Conservation (phyloP, 2,888 invertebrate species). For the Phrixothrix hirtus region DNA sequence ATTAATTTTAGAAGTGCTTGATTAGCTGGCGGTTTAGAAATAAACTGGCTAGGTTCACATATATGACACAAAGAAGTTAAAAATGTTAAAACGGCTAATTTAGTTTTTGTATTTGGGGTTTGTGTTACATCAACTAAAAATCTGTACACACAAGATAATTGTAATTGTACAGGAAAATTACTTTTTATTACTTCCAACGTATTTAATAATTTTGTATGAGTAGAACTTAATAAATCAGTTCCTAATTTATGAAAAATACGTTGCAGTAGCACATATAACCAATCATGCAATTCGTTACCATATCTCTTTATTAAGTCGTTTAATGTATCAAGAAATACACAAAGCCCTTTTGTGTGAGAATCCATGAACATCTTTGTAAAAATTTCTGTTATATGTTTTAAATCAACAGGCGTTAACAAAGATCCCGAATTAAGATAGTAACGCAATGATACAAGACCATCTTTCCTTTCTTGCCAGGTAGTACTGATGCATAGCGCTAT, state of each 20-base stretch:
- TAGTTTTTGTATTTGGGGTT: constrained; percentile 84
- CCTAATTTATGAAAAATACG: constrained; percentile 80
- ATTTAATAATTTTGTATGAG: constrained; percentile 87
- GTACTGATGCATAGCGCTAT: constrained; percentile 85
- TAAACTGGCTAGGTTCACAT: constrained; percentile 59
- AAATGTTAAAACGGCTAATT: constrained; percentile 75
- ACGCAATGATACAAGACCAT: constrained; percentile 79
- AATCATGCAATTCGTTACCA: constrained; percentile 85
- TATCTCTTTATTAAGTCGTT: constrained; percentile 87
- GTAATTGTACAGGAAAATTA: constrained; percentile 68
- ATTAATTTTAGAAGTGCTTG: constrained; percentile 75
- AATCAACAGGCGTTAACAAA: constrained; percentile 68
- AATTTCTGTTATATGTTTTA: constrained; percentile 86
- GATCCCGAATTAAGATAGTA: constrained; percentile 73
- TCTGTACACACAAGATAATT: constrained; percentile 70
- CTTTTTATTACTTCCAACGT: constrained; percentile 77
- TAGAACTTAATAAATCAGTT: constrained; percentile 87
- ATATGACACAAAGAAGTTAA: constrained; percentile 66
- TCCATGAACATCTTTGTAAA: constrained; percentile 98
- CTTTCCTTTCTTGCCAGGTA: constrained; percentile 94
- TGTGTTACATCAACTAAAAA: constrained; percentile 92
- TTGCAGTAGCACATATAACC: constrained; percentile 86
- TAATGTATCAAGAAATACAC: constrained; percentile 89
- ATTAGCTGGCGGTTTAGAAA: constrained; percentile 59
- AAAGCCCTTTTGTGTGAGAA: constrained; percentile 92